phyloP scores from a whole-genome alignment of 2,113 vertebrate species.

The Glaucomys volans region DNA sequence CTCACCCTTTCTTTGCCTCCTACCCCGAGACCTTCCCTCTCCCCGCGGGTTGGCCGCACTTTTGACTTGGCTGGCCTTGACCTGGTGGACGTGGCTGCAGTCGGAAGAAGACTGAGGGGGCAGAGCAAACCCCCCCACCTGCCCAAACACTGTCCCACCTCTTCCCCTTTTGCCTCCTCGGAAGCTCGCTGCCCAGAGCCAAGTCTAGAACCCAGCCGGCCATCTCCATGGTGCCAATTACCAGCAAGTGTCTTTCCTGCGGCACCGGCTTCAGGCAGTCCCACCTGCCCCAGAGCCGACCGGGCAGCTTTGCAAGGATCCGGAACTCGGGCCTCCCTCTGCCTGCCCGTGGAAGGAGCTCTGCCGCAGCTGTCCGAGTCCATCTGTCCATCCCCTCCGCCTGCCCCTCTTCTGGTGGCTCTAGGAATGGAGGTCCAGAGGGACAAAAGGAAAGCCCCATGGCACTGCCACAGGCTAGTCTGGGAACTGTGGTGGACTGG shows the following conservation, averaged over 20 bases:
- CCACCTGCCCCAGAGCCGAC: conserved; percentile 72
- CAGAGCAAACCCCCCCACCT: conserved; percentile 52
- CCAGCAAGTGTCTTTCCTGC: conserved; percentile 97
- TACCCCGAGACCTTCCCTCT: conserved; percentile 72
- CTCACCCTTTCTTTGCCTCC: conserved; percentile 74
- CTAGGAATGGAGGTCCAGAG: conserved; percentile 26
- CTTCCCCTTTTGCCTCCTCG: conserved; percentile 62
- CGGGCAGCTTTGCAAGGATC: conserved; percentile 82
- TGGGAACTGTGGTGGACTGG: conserved; percentile 24
- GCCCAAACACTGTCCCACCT: conserved; percentile 26
- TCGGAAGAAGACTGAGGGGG: conserved; percentile 60
- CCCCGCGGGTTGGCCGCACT: conserved; percentile 77
- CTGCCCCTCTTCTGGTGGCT: conserved; percentile 59
- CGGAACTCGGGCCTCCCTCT: conserved; percentile 80
- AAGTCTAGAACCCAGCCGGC: conserved; percentile 80
- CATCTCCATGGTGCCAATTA: conserved; percentile 92
- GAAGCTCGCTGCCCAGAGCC: conserved; percentile 79
- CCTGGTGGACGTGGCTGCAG: conserved; percentile 65
- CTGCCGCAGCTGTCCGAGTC: conserved; percentile 74
- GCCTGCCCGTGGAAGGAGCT: conserved; percentile 73
- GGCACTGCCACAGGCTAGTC: neutral
- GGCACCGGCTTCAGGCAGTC: conserved; percentile 89
- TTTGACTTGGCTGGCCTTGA: conserved; percentile 75
- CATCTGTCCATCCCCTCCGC: conserved; percentile 68
- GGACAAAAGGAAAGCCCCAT: neutral